Evolutionary conservation across 2,113 vertebrate species (phyloP).

Genomic region (Hoplias malabaricus): DNA sequence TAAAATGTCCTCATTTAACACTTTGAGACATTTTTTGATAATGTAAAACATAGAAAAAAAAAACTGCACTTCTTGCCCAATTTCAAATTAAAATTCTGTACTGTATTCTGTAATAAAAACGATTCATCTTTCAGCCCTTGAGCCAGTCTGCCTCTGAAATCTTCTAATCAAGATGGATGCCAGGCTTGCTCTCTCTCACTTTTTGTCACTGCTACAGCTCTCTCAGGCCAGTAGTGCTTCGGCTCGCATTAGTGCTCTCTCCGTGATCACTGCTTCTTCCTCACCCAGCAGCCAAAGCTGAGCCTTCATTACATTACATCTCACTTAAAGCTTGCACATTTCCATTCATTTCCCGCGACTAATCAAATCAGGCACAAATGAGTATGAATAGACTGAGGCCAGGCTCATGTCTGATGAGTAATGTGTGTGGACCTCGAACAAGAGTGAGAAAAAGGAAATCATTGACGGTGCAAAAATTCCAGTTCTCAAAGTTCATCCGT

Average conservation of each 20-base stretch:
- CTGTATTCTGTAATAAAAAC: too few relatives aligned
- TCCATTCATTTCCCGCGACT: constrained; percentile 21
- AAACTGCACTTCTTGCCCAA: too few relatives aligned
- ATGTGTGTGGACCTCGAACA: background rate
- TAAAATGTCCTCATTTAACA: too few relatives aligned
- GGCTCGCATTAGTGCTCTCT: constrained; percentile 3
- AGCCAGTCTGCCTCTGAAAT: constrained; percentile 44
- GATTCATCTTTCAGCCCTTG: too few relatives aligned
- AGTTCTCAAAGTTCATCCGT: background rate
- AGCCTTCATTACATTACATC: constrained; percentile 44
- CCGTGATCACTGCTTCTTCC: background rate
- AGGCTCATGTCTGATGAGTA: background rate
- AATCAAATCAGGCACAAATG: constrained; percentile 29
- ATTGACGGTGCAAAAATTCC: background rate
- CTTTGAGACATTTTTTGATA: too few relatives aligned
- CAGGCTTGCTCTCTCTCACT: constrained; percentile 36
- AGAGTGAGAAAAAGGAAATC: background rate
- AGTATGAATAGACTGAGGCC: background rate
- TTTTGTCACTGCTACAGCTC: constrained; percentile 38
- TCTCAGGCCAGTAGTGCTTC: constrained; percentile 44
- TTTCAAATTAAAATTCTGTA: too few relatives aligned
- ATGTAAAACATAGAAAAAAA: too few relatives aligned
- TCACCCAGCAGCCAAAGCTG: constrained; percentile 18
- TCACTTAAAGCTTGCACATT: constrained; percentile 30
- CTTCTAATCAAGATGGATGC: constrained; percentile 55